Evolutionary conservation across 2,888 invertebrate species (phyloP).

Genomic region (Hypsopygia costalis): DNA sequence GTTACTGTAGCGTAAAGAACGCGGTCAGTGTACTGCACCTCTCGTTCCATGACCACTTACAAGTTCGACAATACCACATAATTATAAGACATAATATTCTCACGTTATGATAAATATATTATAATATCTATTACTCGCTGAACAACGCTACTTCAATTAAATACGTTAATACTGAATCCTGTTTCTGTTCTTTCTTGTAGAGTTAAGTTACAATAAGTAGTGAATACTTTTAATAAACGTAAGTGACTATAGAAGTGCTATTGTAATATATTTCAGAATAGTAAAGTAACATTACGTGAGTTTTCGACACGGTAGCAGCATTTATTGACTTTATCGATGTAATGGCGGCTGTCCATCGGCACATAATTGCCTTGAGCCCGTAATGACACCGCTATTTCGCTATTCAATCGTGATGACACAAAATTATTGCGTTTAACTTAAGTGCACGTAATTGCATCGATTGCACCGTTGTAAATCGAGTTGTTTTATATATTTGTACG

Average conservation of each 20-base stretch:
- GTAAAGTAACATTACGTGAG: neutral
- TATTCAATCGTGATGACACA: neutral
- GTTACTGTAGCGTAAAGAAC: constrained; percentile 12
- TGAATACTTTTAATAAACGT: neutral
- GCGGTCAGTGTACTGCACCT: constrained; percentile 4
- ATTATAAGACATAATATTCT: neutral
- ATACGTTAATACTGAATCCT: neutral
- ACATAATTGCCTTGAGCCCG: no score
- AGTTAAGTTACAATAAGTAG: neutral
- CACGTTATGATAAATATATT: neutral
- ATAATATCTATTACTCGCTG: neutral
- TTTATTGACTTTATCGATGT: no score
- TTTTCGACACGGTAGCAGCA: no score
- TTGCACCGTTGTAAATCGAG: neutral
- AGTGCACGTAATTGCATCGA: neutral
- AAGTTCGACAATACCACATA: constrained; percentile 9
- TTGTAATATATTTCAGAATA: neutral
- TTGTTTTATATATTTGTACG: no score
- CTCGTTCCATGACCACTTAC: constrained; percentile 5
- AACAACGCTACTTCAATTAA: neutral
- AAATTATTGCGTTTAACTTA: neutral
- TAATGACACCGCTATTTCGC: no score
- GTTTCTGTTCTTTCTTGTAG: neutral
- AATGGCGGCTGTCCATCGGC: no score
- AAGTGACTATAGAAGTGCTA: neutral